These are phyloP conservation scores for Istiophorus platypterus DNA, from an alignment of 2,113 vertebrate species.

Conservation along the genomic window DNA sequence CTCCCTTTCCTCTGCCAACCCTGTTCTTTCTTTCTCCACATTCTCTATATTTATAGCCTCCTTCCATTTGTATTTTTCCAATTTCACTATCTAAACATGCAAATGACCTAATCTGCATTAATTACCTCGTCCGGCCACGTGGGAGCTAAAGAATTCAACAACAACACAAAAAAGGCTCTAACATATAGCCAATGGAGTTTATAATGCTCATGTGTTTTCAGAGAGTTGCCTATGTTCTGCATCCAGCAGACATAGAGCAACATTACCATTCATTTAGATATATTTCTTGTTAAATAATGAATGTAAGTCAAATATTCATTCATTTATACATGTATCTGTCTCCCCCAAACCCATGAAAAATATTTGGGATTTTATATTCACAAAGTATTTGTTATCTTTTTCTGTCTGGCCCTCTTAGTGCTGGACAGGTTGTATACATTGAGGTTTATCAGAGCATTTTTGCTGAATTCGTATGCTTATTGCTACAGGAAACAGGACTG, in stretches of 20 bases:
- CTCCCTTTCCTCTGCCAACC: constrained; percentile 16
- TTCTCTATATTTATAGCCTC: not conserved
- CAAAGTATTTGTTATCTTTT: not conserved
- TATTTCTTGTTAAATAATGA: no score
- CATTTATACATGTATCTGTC: not conserved
- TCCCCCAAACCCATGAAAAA: not conserved
- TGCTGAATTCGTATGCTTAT: not conserved
- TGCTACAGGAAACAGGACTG: not conserved
- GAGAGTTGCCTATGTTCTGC: not conserved
- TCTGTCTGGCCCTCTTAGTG: not conserved
- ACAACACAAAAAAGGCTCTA: not conserved
- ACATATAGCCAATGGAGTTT: not conserved
- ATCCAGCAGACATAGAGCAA: not conserved
- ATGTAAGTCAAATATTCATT: no score
- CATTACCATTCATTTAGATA: not conserved
- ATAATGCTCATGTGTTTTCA: not conserved
- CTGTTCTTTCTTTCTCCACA: not conserved
- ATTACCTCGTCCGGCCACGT: not conserved
- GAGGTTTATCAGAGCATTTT: not conserved
- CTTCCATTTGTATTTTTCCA: not conserved
- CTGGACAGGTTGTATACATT: not conserved
- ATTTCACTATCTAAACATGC: not conserved
- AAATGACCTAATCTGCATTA: not conserved
- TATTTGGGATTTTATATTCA: not conserved
- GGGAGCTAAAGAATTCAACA: not conserved